Base-by-base conservation (phyloP, 2,888 invertebrate species). In the Sepioteuthis lessoniana region DNA sequence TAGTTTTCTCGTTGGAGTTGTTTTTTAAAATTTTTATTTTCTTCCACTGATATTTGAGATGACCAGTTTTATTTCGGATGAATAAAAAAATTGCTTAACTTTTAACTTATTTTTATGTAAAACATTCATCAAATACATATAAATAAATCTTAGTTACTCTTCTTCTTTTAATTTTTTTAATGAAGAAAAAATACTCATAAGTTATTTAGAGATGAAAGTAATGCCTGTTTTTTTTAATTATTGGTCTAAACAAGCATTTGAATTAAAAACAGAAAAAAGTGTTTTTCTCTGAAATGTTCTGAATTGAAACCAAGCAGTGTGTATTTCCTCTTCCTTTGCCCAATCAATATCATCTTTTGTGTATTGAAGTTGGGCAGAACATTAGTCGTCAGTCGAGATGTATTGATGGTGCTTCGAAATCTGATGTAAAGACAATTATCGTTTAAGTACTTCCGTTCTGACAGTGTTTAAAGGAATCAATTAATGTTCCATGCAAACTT, bases 301-400 rank as follows among this genome's bases (percentile, higher is more conserved):
- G 35, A 76, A 76, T 76, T 76, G 35, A 76, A 76, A 76, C 76
- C n/a, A n/a, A 76, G 76, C 35, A n/a, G 3, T 10, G 35, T n/a
- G n/a, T 76, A 76, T n/a, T 76, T 76, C 76, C 76, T 76, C 19
- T 76, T 76, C 16, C n/a, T 76, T 76, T 76, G 19, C n/a, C 35
- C 76, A 76, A 76, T 76, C 76, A n/a, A 76, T 76, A 76, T 76
- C 13, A n/a, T 76, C 76, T 76, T 76, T 76, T 76, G 76, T 76
- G 76, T 19, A 76, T 35, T n/a, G n/a, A 76, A 76, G 76, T 76
- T 35, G n/a, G 76, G 76, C 76, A 76, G 76, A 76, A 76, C 76
- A 76, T 76, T 76, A 76, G 76, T 76, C 35, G 76, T 25, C 55
- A 55, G 55, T 76, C 35, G 76, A 76, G 76, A 76, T 76, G 76